Evolutionary conservation across 1,140 invertebrate genomes (phyloP), one percentile per base, ranked within the genome.

Genomic region (Goniozus legneri): DNA sequence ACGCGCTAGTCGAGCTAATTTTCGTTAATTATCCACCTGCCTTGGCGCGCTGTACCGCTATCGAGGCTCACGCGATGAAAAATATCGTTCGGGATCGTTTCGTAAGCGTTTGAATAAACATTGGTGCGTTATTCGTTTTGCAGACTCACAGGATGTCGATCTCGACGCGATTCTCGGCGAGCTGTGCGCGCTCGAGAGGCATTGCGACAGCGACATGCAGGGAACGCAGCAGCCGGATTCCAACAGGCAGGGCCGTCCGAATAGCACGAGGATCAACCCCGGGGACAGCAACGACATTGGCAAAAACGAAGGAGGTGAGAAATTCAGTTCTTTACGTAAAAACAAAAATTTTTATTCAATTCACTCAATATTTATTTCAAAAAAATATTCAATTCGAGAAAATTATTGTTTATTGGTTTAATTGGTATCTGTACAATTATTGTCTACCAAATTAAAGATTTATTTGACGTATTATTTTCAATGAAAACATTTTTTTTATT

Each of bases 81-180:
- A 14, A 36, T 36, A 16, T 36, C 34, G 14, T 36, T 36, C 34
- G 14, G 10, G 14, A 36, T 36, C 24, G 8, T 18, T 13, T 36
- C 16, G 8, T 10, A 27, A 27, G 24, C 6, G 12, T 27, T 6
- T 7, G 12, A 27, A 27, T 27, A 12, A 27, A 12, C 12, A 27
- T 27, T 27, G 24, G 6, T 27, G 6, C n/a, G n/a, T n/a, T n/a
- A n/a, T n/a, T n/a, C n/a, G n/a, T n/a, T n/a, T n/a, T n/a, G 41
- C 73, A 87, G 92, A 96, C 73, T 91, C 91, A 13, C 91, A 94
- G 70, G 94, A 97, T 77, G 90, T 94, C 19, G 94, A 97, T 74
- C 77, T 97, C 64, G 95, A 97, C 73, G 92, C 93, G 33, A 96
- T 97, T 58, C 80, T 98, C 18, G 92, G 91, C 19, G 94, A 97